Evolutionary conservation across 1,140 invertebrate genomes (phyloP).

Genomic region (Aradophagus sp.): DNA sequence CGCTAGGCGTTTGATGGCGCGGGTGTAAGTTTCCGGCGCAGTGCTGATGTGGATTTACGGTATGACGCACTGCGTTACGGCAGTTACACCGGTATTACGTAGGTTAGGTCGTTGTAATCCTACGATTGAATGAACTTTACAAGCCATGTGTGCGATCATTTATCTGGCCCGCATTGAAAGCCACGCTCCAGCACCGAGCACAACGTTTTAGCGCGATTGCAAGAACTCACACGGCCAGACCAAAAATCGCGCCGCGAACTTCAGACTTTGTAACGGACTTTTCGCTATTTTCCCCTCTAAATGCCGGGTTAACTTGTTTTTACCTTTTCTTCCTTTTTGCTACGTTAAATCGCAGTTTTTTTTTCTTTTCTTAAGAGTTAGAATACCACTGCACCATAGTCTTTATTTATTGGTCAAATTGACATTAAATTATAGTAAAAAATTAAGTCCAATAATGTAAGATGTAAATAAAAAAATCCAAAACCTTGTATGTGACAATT

Average conservation of each 20-base stretch:
- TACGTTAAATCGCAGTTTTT: too few relatives aligned
- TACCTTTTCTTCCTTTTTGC: too few relatives aligned
- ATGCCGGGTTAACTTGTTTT: neutral
- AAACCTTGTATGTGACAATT: too few relatives aligned
- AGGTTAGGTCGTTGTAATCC: slow-evolving; percentile 56
- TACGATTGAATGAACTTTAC: slow-evolving; percentile 59
- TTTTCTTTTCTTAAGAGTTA: too few relatives aligned
- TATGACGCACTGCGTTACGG: slow-evolving; percentile 56
- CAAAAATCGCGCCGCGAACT: slow-evolving; percentile 1
- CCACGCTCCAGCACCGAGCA: slow-evolving; percentile 22
- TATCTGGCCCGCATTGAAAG: slow-evolving; percentile 57
- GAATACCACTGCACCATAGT: too few relatives aligned
- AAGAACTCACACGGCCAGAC: slow-evolving; percentile 2
- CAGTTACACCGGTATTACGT: slow-evolving; percentile 56
- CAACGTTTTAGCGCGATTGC: slow-evolving; percentile 31
- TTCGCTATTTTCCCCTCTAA: slow-evolving; percentile 4
- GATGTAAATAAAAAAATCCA: too few relatives aligned
- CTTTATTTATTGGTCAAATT: too few relatives aligned
- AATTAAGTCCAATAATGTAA: too few relatives aligned
- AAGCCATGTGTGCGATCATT: slow-evolving; percentile 59
- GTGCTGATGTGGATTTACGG: slow-evolving; percentile 52
- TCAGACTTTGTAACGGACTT: neutral
- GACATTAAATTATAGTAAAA: too few relatives aligned
- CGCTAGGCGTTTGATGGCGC: slow-evolving; percentile 4
- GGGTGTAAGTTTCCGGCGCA: slow-evolving; percentile 20